Evolutionary conservation across 2,888 invertebrate genomes (phyloP), one percentile per base, ranked within the genome.

Genomic region (Dromius quadrimaculatus): DNA sequence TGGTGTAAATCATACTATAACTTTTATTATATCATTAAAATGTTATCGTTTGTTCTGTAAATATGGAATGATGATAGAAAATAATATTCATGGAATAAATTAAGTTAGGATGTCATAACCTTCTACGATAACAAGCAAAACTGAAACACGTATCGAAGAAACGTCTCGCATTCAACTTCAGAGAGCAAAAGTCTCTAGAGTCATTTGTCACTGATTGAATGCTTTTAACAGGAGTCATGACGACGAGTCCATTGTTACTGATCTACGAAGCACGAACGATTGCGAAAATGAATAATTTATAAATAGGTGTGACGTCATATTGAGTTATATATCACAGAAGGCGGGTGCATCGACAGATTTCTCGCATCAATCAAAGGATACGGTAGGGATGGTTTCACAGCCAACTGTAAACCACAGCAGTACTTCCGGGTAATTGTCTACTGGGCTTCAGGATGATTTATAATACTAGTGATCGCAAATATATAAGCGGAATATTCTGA

Each of bases 251-350:
- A 62, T 38, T 62, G 62, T 62, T 62, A 62, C 62, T 23, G 62
- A 38, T 41, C 41, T 41, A 22, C 22, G 6, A 3, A 38, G 34
- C 38, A 5, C 36, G 9, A 38, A 23, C 47, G 47, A 28, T n/a
- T 54, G 11, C 45, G 65, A 66, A 66, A 66, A 66, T 66, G 66
- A 68, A 68, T 68, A 57, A 68, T 68, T 59, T 68, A 68, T 68
- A 59, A 68, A 68, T 54, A 45, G 34, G 45, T 59, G n/a, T n/a
- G 68, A 68, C 68, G 68, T 68, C 68, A 68, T 43, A 32, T 23
- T 17, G 28, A 36, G 45, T 43, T 63, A 64, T 64, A 64, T 64
- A 47, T 64, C 64, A 64, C 13, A 20, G 64, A 8, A 20, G 47
- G 47, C 22, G 64, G 19, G 34, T 64, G 64, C 47, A 64, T 64